Evolutionary conservation across 2,888 invertebrate genomes (phyloP), one percentile per base, ranked within the genome.

Genomic region (Drosophila pseudotakahashii): DNA sequence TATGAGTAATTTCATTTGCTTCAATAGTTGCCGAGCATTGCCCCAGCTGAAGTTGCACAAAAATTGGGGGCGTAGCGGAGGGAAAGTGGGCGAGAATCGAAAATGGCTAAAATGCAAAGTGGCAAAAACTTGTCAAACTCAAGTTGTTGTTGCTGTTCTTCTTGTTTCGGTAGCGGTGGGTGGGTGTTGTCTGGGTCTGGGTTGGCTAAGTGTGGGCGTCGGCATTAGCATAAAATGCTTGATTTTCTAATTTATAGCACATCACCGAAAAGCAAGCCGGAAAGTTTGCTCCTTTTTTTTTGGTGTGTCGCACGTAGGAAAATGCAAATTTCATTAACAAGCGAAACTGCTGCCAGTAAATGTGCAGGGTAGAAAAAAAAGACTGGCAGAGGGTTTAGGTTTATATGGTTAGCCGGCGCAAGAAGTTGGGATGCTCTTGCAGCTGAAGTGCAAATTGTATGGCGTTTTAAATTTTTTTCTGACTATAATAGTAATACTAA

Each of bases 171-270:
- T 30, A 30, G 37, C 50, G 30, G 39, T 58, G 55, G 62, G 45
- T 52, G 47, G 53, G 45, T 32, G 58, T 44, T 57, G 64, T 67
- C 50, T 74, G 68, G 47, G 64, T 67, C 50, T 74, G 68, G 41
- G 42, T 48, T 11, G 51, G 57, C 42, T 63, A 73, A 73, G 71
- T 73, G 66, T 55, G 62, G 74, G 73, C 71, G 79, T 66, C 66
- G 74, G 72, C 73, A 82, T 82, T 82, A 87, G 81, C 81, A 82
- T 82, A 87, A 87, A 87, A 75, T 75, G 79, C 81, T 84, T 87
- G 82, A 82, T 82, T 87, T 82, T 81, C 82, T 87, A 87, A 82
- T 82, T 82, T 87, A 87, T 82, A 81, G 79, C 79, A 75, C 81
- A 87, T 82, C 85, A 84, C 81, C 79, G 50, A 77, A 87, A 67